Evolutionary conservation across 2,888 invertebrate species (phyloP).

Genomic region (Oasisia sp.): DNA sequence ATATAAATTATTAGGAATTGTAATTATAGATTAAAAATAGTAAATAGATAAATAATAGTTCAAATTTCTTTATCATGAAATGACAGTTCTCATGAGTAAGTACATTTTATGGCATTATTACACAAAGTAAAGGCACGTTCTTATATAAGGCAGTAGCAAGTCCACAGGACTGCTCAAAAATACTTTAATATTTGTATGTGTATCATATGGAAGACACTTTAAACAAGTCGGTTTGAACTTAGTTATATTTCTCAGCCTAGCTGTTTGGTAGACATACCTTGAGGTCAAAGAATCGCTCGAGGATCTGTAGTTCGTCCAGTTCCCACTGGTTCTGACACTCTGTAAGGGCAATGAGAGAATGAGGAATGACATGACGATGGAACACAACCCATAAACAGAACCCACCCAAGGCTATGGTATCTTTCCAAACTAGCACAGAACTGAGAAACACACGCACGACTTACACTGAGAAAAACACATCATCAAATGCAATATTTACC

Average conservation of each 20-base stretch:
- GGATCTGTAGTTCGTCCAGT: constrained; percentile 84
- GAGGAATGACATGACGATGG: not conserved
- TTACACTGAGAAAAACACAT: not conserved
- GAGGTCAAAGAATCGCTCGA: constrained; percentile 92
- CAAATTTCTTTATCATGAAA: too few species aligned
- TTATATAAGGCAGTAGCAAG: too few species aligned
- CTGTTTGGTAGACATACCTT: constrained; percentile 52
- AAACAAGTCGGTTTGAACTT: not conserved
- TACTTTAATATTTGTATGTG: not conserved
- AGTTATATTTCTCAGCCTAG: not conserved
- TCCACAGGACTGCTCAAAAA: too few species aligned
- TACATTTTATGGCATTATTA: too few species aligned
- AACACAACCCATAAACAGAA: not conserved
- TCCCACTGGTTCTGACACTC: constrained; percentile 90
- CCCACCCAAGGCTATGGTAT: not conserved
- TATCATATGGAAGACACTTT: not conserved
- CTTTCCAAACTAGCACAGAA: not conserved
- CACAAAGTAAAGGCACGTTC: too few species aligned
- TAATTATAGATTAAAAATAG: too few species aligned
- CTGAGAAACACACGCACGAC: not conserved
- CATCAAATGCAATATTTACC: not conserved
- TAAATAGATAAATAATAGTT: too few species aligned
- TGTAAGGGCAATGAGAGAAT: not conserved
- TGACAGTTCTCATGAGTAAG: too few species aligned
- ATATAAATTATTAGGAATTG: too few species aligned